Evolutionary conservation across 2,797 vertebrate species (phyloP), one percentile per base, ranked within the genome.

Genomic region (Lepus townsendii): DNA sequence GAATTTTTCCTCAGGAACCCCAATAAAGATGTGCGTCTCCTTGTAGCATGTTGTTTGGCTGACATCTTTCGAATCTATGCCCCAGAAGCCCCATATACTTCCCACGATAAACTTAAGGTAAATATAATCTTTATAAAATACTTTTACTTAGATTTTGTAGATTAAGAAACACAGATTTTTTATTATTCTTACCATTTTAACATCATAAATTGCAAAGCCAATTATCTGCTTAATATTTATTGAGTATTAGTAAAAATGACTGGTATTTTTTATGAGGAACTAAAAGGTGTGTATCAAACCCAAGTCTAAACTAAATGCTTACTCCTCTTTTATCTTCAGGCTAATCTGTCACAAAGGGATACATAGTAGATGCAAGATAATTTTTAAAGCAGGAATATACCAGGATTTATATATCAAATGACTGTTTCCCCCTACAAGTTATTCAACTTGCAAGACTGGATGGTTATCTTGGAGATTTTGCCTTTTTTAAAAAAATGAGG

Each of bases 1-100:
- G 99, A 99, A 98, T 99, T 99, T 98, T 99, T 99, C 98, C 99
- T 99, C 98, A 99, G 99, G 99, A 99, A 99, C 98, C 99, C 99
- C 90, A 99, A 99, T 98, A 99, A 99, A 99, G 99, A 99, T 76
- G 99, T 99, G 42, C 99, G 99, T 96, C 98, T 99, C 88, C 99
- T 99, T 83, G 99, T 99, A 98, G 99, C 99, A 86, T 99, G 99
- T 98, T 99, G 99, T 97, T 99, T 99, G 95, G 99, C 99, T 90
- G 99, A 99, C 98, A 99, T 99, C 97, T 99, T 99, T 98, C 99
- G 99, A 98, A 99, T 99, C 97, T 99, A 99, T 93, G 99, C 99
- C 97, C 99, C 99, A 4, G 99, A 99, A 98, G 99, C 99, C 72
- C 99, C 99, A 0, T 99, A 99, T 98, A 99, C 99, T 90, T 99